Base-by-base conservation (phyloP, 2,797 vertebrate species). In the Selene dorsalis region DNA sequence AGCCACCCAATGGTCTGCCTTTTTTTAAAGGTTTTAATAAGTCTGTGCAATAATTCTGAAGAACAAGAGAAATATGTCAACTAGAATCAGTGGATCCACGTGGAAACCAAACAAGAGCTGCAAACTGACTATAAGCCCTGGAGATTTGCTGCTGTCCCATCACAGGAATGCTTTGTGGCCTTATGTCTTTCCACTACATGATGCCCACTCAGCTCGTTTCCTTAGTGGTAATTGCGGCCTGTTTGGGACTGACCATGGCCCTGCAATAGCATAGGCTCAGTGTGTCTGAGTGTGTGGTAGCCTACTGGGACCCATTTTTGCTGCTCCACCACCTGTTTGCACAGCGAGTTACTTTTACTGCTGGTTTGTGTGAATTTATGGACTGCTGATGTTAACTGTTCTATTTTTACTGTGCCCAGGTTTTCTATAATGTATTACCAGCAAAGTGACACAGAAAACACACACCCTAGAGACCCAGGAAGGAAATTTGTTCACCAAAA, bases 311-410 rank as follows among this genome's bases (percentile, higher is more conserved):
- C 70, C 83, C 30, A 38, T 77, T 79, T 59, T 67, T 69, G 75
- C 69, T 79, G 45, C 71, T 59, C 17, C 69, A 65, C 75, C 87
- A 87, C 88, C 89, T 92, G 85, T 90, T 90, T 84, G 41, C 76
- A 82, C 80, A 83, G 77, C 12, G 9, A 75, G 50, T 70, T 76
- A 69, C 77, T 87, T 89, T 90, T 89, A 85, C 68, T 83, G 82
- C 82, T 65, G 43, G 28, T 87, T 90, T 82, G 67, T 58, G 77
- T 76, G 75, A 56, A 87, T 93, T 92, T 89, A 92, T 91, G 81
- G 84, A 88, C 87, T 88, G 83, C 86, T 87, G 84, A 90, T 87
- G 79, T 89, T 77, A 85, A 91, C 67, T 65, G 77, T 85, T 87
- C 80, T 92, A 79, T 88, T 87, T 90, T 85, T 83, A 88, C 70